Conservation (phyloP, 2,797 vertebrate species). For the Microctenopoma stevenorrisi region DNA sequence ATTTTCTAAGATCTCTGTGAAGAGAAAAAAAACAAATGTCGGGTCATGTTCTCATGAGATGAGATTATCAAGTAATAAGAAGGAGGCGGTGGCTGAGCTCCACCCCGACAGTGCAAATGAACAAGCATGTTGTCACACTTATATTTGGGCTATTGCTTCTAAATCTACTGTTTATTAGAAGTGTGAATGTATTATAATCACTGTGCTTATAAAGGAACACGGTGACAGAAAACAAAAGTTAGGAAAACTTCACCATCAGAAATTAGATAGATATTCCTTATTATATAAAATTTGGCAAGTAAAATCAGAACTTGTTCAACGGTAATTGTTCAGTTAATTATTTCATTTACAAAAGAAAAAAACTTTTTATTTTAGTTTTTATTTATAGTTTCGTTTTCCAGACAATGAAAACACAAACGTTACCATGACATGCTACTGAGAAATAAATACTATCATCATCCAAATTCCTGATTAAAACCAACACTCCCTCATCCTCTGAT, state of each 20-base stretch:
- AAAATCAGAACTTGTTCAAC: not conserved
- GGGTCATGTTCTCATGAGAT: slow-evolving; percentile 28
- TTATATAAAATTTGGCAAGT: not conserved
- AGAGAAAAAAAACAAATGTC: slow-evolving; percentile 26
- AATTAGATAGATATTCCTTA: too few species aligned
- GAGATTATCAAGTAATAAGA: slow-evolving; percentile 31
- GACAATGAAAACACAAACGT: too few species aligned
- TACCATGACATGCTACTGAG: too few species aligned
- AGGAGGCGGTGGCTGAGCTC: slow-evolving; percentile 14
- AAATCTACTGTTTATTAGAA: not conserved
- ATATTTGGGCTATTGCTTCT: not conserved
- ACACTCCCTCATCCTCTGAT: not conserved
- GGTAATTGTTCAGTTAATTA: too few species aligned
- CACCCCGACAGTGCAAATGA: slow-evolving; percentile 35
- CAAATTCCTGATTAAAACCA: not conserved
- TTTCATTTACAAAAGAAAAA: too few species aligned
- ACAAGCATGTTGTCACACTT: slow-evolving; percentile 14
- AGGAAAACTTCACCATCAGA: not conserved
- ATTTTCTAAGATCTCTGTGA: slow-evolving; percentile 28
- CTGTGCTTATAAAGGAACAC: not conserved
- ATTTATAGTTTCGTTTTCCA: too few species aligned
- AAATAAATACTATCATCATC: too few species aligned
- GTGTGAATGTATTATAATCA: not conserved
- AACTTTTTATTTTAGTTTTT: too few species aligned
- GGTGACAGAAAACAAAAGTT: not conserved